phyloP scores from a whole-genome alignment of 23 tunicate species.

The Phallusia fumigata region DNA sequence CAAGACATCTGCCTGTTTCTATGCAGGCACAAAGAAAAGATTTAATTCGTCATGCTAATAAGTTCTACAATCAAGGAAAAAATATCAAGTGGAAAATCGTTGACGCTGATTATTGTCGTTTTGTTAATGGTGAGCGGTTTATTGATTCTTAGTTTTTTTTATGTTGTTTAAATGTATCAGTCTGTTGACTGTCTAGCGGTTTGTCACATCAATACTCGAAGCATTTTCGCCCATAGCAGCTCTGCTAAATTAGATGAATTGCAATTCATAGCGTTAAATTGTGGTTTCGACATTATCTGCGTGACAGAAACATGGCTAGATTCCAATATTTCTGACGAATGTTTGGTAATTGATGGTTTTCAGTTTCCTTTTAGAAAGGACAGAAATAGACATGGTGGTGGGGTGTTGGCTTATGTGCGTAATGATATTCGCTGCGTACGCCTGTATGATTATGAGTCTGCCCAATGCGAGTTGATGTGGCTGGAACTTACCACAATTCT shows the following conservation, averaged over 20 bases:
- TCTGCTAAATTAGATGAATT: not conserved
- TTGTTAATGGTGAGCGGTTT: slow-evolving; percentile 2
- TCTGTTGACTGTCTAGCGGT: not conserved
- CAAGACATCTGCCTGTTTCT: not conserved
- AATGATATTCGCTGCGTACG: slow-evolving; percentile 5
- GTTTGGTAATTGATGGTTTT: not conserved
- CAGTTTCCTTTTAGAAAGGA: no score
- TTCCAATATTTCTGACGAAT: not conserved
- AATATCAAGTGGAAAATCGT: not conserved
- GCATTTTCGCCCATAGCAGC: not conserved
- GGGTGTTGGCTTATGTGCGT: slow-evolving; percentile 2
- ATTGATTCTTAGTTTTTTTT: no score
- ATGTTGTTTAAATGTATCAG: not conserved
- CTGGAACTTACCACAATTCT: not conserved
- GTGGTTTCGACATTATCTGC: not conserved
- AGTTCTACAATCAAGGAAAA: slow-evolving; percentile 5
- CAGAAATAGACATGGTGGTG: not conserved
- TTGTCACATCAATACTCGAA: not conserved
- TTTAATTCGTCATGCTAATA: not conserved
- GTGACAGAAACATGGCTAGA: not conserved
- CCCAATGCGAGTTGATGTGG: not conserved
- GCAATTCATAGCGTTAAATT: not conserved
- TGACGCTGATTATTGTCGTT: not conserved
- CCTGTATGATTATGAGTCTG: slow-evolving; percentile 1
- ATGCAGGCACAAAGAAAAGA: not conserved